Conservation (phyloP, 2,797 vertebrate species). For the Crocidura indochinensis region DNA sequence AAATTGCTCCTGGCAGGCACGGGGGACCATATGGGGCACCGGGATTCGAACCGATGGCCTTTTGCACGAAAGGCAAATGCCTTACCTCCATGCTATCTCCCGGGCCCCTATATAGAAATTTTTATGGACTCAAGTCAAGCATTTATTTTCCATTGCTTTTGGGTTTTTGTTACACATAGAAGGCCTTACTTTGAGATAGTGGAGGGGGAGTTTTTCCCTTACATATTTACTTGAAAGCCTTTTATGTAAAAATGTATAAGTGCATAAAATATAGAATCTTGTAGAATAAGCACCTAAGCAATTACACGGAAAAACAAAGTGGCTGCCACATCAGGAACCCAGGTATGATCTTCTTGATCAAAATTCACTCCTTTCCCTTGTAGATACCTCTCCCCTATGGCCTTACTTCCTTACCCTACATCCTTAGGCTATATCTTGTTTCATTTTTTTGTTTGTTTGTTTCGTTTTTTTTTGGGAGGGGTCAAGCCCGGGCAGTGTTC, state of each 20-base stretch:
- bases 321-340: background rate
- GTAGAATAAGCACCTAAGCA: background rate
- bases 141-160: conserved; percentile 49
- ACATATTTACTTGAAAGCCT: background rate
- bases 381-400: background rate
- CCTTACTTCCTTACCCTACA: background rate
- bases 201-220: background rate
- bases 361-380: background rate
- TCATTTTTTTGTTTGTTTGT: too few relatives aligned
- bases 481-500: too few relatives aligned
- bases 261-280: background rate
- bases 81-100: too few relatives aligned
- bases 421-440: background rate
- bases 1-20: too few relatives aligned
- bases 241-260: background rate
- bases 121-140: conserved; percentile 28
- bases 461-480: too few relatives aligned
- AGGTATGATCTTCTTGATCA: background rate
- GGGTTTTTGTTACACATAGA: conserved; percentile 34
- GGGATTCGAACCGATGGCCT: too few relatives aligned
- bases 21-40: too few relatives aligned
- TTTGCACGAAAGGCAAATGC: too few relatives aligned
- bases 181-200: background rate
- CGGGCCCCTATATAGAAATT: too few relatives aligned
- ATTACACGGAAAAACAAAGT: background rate